Conservation (phyloP, 2,888 invertebrate species). For the Eupithecia subfuscata region DNA sequence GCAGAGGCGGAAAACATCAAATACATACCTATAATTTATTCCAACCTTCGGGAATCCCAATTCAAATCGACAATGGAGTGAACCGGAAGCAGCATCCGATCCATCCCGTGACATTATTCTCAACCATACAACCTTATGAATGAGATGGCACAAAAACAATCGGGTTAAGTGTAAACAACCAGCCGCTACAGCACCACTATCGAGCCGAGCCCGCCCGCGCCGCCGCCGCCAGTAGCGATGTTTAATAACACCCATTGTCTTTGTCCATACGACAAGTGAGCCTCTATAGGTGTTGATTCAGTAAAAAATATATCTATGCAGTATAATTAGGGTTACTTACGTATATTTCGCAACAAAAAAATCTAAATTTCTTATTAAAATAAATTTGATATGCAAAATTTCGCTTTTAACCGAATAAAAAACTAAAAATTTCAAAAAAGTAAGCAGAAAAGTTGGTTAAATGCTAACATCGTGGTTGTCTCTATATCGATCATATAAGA, state of each 20-base stretch:
- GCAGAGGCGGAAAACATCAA: neutral
- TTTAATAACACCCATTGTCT: constrained; percentile 47
- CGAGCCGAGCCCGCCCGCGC: neutral
- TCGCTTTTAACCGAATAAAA: too few relatives aligned
- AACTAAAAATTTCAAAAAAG: too few relatives aligned
- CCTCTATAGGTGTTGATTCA: neutral
- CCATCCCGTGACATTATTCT: neutral
- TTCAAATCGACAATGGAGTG: neutral
- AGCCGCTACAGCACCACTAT: constrained; percentile 13
- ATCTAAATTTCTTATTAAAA: too few relatives aligned
- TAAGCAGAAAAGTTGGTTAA: too few relatives aligned
- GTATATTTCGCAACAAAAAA: too few relatives aligned
- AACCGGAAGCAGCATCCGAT: neutral
- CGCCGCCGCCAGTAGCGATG: constrained; percentile 18
- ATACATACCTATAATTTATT: neutral
- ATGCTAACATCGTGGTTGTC: too few relatives aligned
- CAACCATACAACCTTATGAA: neutral
- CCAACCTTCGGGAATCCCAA: neutral
- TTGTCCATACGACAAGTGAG: constrained; percentile 35
- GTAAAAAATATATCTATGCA: too few relatives aligned
- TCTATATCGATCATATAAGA: too few relatives aligned
- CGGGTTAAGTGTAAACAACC: constrained; percentile 30
- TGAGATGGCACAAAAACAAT: neutral
- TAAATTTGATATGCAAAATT: too few relatives aligned
- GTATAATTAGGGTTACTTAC: too few relatives aligned